phyloP scores from a whole-genome alignment of 35 echinoderm and acorn worm species.

The Apostichopus japonicus region DNA sequence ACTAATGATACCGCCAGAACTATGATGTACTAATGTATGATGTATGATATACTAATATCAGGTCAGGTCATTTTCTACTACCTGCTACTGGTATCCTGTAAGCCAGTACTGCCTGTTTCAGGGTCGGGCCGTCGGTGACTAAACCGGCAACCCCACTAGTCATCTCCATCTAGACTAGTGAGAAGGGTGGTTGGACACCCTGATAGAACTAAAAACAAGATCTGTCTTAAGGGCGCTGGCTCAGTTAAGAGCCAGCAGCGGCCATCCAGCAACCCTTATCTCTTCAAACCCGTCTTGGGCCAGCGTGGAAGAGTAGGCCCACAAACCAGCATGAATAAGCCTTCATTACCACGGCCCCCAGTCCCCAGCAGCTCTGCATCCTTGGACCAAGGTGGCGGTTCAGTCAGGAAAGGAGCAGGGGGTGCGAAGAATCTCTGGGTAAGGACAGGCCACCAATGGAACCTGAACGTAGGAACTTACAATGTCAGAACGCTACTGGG shows the following conservation, averaged over 20 bases:
- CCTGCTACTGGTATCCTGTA: no score
- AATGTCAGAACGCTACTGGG: conserved; percentile 49
- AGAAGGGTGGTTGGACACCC: neutral
- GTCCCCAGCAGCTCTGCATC: neutral
- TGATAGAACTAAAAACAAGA: neutral
- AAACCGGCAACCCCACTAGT: no score
- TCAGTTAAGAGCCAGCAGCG: no score
- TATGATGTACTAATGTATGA: no score
- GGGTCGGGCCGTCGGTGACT: no score
- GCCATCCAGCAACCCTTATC: neutral
- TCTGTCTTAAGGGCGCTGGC: no score
- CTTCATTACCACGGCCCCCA: neutral
- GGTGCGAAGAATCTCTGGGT: conserved; percentile 62
- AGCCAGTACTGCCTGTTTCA: no score
- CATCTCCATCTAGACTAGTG: neutral
- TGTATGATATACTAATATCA: no score
- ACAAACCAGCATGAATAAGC: neutral
- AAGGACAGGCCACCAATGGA: conserved; percentile 55
- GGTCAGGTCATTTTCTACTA: no score
- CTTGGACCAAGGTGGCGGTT: neutral
- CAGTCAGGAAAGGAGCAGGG: conserved; percentile 46
- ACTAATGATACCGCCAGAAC: no score
- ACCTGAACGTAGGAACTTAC: conserved; percentile 33
- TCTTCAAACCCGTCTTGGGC: neutral
- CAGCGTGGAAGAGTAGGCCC: neutral